Base-by-base conservation (phyloP, 2,888 invertebrate genomes). In the Graphium colonna region DNA sequence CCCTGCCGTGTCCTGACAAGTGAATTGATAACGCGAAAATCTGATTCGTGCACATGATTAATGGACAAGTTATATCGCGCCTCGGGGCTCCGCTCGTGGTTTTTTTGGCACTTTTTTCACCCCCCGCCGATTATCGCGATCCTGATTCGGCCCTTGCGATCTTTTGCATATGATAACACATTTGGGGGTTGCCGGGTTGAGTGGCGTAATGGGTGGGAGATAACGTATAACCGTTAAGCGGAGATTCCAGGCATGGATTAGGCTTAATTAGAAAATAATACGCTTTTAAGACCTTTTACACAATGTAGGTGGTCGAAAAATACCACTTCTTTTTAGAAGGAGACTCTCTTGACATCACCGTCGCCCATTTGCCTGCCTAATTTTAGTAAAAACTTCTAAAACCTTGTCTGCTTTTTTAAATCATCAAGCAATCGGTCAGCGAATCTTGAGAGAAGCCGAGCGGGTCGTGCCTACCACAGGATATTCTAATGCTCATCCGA, bases 21-120 rank as follows among this genome's bases (percentile, higher is more conserved):
- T 52, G 58, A 58, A 59, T 59, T 59, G 63, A 60, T 59, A 56
- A 60, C n/a, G 47, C 52, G 49, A 52, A 52, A 51, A 60, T 56
- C 53, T 56, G 51, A 60, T 56, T 48, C 39, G 60, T 48, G 54
- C 42, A 52, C 47, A 51, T 60, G 60, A 60, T 60, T 62, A 57
- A 62, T 62, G 48, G 45, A 31, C 55, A 46, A 58, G 54, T 47
- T 58, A 61, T 63, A 33, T 63, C 58, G 49, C 59, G 62, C 60
- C 54, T 59, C 46, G 57, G 38, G 33, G 55, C 33, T 33, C 51
- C 41, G 47, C 45, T 12, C 43, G 47, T 50, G 58, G 58, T 51
- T 63, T 65, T 61, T 69, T 68, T 66, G 64, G 59, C 62, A 64
- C 62, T 65, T 66, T 68, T 68, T 61, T 63, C 46, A 60, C 58